A percentile compares a stretch with the other conserved stretches of the same genome.
Conservation (phyloP, 2,797 vertebrate genomes). For the Etheostoma perlongum region DNA sequence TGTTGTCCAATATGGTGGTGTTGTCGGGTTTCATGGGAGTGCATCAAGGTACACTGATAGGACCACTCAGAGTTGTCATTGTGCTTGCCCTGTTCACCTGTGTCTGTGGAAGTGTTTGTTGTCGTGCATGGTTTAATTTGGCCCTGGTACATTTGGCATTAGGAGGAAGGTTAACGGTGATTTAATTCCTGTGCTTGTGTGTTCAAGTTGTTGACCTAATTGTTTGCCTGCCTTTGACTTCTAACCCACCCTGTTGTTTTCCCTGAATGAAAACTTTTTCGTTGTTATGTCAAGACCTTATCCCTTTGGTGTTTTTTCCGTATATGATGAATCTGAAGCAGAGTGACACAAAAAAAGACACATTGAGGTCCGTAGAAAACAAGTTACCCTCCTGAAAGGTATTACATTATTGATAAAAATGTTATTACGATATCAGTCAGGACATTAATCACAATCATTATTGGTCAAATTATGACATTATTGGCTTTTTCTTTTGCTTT, state of each 20-base stretch:
- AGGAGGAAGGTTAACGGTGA: constrained; percentile 3
- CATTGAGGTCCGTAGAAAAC: no score
- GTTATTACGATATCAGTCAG: no score
- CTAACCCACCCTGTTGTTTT: constrained; percentile 31
- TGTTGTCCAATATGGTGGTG: constrained; percentile 70
- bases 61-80: constrained; percentile 57
- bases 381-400: no score
- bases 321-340: constrained; percentile 14
- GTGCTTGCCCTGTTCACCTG: constrained; percentile 67
- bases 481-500: no score
- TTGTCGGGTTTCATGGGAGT: constrained; percentile 74
- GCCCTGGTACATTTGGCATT: constrained; percentile 23
- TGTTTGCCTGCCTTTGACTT: constrained; percentile 59
- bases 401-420: no score
- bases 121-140: constrained; percentile 68
- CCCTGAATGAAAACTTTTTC: constrained; percentile 48
- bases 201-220: constrained; percentile 39
- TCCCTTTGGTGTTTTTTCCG: constrained; percentile 14
- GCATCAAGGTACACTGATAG: constrained; percentile 59
- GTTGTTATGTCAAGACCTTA: constrained; percentile 25
- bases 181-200: constrained; percentile 51
- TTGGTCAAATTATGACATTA: no score
- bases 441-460: no score
- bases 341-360: background rate
- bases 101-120: constrained; percentile 67